Percentiles rank a stretch among this genome's conserved stretches.
These are phyloP conservation scores for Platycercus adscitus DNA, from an alignment of 2,113 vertebrate genomes.

Conservation along the genomic window DNA sequence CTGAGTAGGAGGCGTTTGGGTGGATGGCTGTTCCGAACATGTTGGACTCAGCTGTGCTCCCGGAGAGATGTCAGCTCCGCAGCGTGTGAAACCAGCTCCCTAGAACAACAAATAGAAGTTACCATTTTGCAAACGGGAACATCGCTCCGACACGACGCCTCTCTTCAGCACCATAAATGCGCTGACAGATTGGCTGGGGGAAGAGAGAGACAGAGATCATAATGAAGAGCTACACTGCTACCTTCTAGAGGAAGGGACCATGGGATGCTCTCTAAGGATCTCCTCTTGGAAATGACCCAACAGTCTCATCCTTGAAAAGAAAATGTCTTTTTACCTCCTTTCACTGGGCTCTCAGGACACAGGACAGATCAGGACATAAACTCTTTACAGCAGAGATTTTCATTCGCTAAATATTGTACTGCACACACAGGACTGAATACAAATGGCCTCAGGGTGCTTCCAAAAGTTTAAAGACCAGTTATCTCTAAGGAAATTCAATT, in stretches of 20 bases:
- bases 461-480: not conserved
- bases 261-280: slow-evolving; percentile 40
- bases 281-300: slow-evolving; percentile 41
- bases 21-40: slow-evolving; percentile 64
- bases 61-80: slow-evolving; percentile 42
- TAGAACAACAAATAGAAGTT: slow-evolving; percentile 76
- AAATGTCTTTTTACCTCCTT: not conserved
- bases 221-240: not conserved
- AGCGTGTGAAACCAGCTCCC: slow-evolving; percentile 69
- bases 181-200: slow-evolving; percentile 64
- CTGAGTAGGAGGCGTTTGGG: slow-evolving; percentile 54
- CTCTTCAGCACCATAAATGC: slow-evolving; percentile 56
- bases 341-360: not conserved
- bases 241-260: slow-evolving; percentile 38
- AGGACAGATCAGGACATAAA: not conserved
- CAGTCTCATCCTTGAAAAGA: not conserved
- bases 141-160: slow-evolving; percentile 52
- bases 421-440: not conserved
- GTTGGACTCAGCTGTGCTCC: slow-evolving; percentile 69
- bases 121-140: slow-evolving; percentile 73
- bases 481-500: not conserved
- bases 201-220: slow-evolving; percentile 61
- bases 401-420: not conserved
- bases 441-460: not conserved
- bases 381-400: not conserved